Conservation (phyloP, 2,797 vertebrate species). For the Pipistrellus nathusii region DNA sequence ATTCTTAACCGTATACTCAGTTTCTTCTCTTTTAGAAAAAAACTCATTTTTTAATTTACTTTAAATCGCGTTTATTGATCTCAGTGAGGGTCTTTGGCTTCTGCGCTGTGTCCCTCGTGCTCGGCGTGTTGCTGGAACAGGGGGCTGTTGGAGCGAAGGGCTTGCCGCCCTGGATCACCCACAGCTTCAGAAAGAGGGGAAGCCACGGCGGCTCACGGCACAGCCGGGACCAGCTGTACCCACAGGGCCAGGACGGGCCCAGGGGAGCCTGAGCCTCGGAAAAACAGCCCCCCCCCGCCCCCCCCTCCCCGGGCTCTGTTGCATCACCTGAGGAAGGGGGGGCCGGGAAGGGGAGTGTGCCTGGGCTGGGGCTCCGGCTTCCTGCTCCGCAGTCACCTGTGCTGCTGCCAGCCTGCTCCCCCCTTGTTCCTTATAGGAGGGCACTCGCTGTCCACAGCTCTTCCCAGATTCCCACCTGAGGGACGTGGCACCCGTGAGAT, state of each 20-base stretch:
- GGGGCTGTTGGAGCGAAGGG: background rate
- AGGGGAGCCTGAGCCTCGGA: background rate
- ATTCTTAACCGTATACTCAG: no score
- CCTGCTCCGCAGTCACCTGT: accelerated
- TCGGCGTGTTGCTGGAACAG: background rate
- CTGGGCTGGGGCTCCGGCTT: background rate
- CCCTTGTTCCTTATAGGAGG: background rate
- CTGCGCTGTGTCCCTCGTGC: no score
- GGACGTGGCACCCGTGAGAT: no score
- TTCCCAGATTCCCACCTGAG: no score
- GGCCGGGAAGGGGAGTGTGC: background rate
- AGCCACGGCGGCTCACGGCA: background rate
- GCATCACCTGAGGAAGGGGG: background rate
- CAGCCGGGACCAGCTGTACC: background rate
- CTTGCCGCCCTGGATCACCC: no score
- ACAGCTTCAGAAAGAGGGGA: background rate
- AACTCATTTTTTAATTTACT: no score
- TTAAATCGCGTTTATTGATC: no score
- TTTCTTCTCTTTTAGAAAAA: no score
- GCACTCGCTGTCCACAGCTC: background rate
- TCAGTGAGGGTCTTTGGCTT: background rate
- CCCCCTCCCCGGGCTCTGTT: background rate
- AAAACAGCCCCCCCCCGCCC: background rate
- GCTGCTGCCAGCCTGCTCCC: background rate
- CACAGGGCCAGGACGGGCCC: background rate